Evolutionary conservation across 64 coral and sea anemone species (phyloP).

Genomic region (Pachyseris speciosa): DNA sequence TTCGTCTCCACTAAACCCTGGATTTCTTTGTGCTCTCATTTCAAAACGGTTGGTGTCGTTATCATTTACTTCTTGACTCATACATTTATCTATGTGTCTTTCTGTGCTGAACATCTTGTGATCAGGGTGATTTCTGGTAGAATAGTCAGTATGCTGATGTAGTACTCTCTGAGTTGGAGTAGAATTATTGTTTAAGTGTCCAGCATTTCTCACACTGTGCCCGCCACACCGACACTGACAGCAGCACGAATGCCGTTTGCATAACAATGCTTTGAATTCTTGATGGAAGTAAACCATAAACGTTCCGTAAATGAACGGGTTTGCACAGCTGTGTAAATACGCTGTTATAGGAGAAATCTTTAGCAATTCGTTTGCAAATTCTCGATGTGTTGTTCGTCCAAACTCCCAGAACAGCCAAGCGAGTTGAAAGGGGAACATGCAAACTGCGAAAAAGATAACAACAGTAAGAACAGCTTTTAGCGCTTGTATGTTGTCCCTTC

Average conservation of each 20-base stretch:
- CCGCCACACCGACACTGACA: neutral
- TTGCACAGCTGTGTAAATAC: conserved; percentile 59
- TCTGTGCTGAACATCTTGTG: neutral
- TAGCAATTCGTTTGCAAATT: neutral
- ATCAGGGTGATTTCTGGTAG: neutral
- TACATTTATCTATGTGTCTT: too few relatives aligned
- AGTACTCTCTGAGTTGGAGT: neutral
- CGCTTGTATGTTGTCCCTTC: conserved; percentile 53
- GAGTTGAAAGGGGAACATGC: conserved; percentile 61
- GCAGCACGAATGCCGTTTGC: neutral
- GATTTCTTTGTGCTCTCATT: neutral
- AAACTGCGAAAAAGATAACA: conserved; percentile 65
- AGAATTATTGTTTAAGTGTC: neutral
- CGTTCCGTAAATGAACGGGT: conserved; percentile 59
- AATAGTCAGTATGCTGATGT: neutral
- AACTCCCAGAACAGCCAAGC: conserved; percentile 63
- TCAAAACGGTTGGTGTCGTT: neutral
- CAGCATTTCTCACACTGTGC: neutral
- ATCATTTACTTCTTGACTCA: neutral
- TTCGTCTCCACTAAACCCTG: neutral
- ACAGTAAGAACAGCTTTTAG: conserved; percentile 49
- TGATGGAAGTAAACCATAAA: conserved; percentile 53
- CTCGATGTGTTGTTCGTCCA: conserved; percentile 28
- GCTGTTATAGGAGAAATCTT: conserved; percentile 37
- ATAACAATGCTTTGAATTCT: neutral